phyloP scores from a whole-genome alignment of 2,797 vertebrate genomes.

The Margarornis squamiger region DNA sequence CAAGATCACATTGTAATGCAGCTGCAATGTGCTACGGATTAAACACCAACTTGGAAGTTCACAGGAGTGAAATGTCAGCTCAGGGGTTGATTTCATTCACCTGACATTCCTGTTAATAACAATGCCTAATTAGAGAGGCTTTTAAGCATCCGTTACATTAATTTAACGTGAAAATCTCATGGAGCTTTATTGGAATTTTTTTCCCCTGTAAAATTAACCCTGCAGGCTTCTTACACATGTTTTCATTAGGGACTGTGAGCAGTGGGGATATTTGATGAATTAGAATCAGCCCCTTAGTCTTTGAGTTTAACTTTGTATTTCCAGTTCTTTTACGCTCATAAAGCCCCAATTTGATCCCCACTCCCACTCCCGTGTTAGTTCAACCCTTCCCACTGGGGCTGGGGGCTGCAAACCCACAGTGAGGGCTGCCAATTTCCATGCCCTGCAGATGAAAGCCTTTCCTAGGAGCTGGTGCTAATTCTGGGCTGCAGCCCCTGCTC shows the following conservation, averaged over 20 bases:
- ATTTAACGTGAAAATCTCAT: constrained; percentile 76
- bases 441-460: neutral
- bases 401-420: neutral
- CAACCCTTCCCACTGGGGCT: neutral
- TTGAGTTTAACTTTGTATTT: constrained; percentile 42
- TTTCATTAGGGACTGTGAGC: constrained; percentile 75
- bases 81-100: constrained; percentile 70
- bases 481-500: neutral
- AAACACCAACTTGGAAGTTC: constrained; percentile 34
- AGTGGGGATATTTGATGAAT: constrained; percentile 66
- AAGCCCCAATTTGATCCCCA: neutral
- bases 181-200: constrained; percentile 73
- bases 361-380: neutral
- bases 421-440: neutral
- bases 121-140: constrained; percentile 78
- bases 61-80: constrained; percentile 59
- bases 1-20: neutral
- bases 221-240: constrained; percentile 76
- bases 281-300: constrained; percentile 63
- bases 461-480: neutral
- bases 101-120: constrained; percentile 73
- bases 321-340: constrained; percentile 25
- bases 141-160: constrained; percentile 79
- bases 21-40: neutral
- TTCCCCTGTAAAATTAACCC: constrained; percentile 74